phyloP scores from a whole-genome alignment of 2,797 vertebrate species.

The Thaleichthys pacificus region DNA sequence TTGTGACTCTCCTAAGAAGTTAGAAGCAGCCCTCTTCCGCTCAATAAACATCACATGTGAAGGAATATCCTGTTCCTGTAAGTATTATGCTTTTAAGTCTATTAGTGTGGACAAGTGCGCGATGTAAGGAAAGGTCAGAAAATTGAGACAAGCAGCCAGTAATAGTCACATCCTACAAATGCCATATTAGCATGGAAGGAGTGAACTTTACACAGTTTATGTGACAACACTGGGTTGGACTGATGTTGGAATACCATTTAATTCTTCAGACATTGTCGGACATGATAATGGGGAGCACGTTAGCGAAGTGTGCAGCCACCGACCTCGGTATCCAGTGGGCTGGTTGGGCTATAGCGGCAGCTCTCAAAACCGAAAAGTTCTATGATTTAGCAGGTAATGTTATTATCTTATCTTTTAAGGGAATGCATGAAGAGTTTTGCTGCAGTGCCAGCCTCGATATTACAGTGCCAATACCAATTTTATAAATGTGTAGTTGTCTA shows the following conservation, averaged over 20 bases:
- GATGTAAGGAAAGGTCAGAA: neutral
- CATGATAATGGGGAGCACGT: constrained; percentile 58
- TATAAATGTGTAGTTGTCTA: too few species aligned
- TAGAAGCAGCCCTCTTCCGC: neutral
- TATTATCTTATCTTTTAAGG: constrained; percentile 25
- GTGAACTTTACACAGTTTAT: constrained; percentile 56
- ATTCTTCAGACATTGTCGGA: constrained; percentile 48
- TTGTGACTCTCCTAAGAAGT: neutral
- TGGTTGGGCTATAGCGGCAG: constrained; percentile 71
- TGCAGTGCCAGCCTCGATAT: too few species aligned
- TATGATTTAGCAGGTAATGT: constrained; percentile 74
- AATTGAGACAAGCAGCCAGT: neutral
- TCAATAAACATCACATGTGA: neutral
- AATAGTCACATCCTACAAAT: neutral
- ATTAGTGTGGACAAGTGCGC: neutral
- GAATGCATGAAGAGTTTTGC: too few species aligned
- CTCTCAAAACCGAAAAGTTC: constrained; percentile 78
- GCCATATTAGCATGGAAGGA: neutral
- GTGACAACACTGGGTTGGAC: neutral
- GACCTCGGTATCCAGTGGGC: constrained; percentile 76
- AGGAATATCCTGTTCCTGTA: neutral
- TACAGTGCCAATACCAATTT: neutral
- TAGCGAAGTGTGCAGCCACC: constrained; percentile 64
- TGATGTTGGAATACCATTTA: constrained; percentile 18
- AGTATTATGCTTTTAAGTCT: neutral